Conservation (phyloP, 2,113 vertebrate species). For the Nothoprocta perdicaria region DNA sequence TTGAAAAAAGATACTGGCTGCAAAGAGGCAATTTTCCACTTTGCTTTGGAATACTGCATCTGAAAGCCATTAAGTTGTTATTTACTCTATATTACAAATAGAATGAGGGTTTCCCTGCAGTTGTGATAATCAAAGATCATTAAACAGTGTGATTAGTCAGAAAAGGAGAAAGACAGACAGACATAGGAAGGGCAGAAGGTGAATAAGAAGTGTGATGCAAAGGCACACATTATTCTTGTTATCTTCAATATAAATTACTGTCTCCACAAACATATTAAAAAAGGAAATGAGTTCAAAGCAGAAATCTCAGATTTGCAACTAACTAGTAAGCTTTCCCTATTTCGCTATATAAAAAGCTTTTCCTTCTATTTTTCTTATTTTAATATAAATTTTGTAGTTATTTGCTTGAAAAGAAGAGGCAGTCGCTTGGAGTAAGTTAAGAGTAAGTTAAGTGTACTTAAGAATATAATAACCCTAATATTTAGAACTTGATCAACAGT, state of each 20-base stretch:
- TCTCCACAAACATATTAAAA: fast-evolving
- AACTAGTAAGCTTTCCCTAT: not conserved
- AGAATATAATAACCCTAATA: not conserved
- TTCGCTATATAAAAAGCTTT: not conserved
- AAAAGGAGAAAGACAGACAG: not conserved
- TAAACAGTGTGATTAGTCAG: not conserved
- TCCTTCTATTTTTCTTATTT: not conserved
- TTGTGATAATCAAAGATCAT: not conserved
- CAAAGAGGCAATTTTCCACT: not conserved
- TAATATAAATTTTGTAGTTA: not conserved
- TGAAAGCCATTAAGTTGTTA: not conserved
- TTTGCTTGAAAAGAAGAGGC: not conserved
- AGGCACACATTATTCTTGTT: not conserved
- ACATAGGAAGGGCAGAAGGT: not conserved
- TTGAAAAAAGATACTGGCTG: not conserved
- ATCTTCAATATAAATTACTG: not conserved
- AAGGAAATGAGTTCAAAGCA: not conserved
- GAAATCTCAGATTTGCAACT: not conserved
- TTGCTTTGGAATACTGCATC: not conserved
- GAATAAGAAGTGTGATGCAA: not conserved
- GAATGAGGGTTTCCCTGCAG: not conserved
- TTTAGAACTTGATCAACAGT: not conserved
- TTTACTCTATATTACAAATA: not conserved
- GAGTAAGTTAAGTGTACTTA: not conserved
- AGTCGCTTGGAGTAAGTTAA: not conserved